Base-by-base conservation (phyloP, 2,888 invertebrate genomes). In the Chironomus tentans region DNA sequence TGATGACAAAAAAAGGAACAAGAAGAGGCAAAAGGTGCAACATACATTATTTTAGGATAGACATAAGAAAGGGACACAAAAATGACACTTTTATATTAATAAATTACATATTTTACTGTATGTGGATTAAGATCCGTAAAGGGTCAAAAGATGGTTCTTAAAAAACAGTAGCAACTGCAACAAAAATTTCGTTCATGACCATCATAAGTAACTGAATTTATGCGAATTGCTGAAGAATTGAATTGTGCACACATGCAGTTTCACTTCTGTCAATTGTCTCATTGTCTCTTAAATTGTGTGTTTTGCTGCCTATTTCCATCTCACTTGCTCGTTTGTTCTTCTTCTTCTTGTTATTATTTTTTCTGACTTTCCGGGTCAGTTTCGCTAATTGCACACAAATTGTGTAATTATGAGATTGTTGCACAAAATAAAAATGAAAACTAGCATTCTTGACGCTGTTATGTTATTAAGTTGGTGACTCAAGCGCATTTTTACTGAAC, bases 331-430 rank as follows among this genome's bases (percentile, higher is more conserved):
- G 10, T 38, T 38, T 38, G 38, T 70, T 22, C 24, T 48, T 13
- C 18, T 38, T 72, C 21, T 21, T 38, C 6, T 56, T 71, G 12
- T 22, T 22, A n/a, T n/a, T n/a, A n/a, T 70, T 28, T 28, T 50
- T n/a, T 10, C 46, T 15, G 46, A 22, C 70, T 50, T 70, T 72
- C 18, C 72, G 24, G 62, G 72, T 72, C 72, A 62, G 61, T 62
- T 72, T 72, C 50, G 22, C 61, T 62, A 62, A 72, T 62, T 72
- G 72, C 61, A 22, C 28, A 61, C 15, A 38, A 68, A 28, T 61
- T 62, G 38, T 72, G 38, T 50, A 62, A 61, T 62, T 62, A 72
- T 24, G 61, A 24, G 65, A 24, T 0, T n/a, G 28, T 28, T 38
- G 38, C 38, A 10, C 38, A 38, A 38, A 38, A 38, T 38, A 38